Percentiles rank a stretch among this genome's conserved stretches.
phyloP scores from a whole-genome alignment of 2,888 invertebrate genomes.

The Nesidiocoris tenuis region DNA sequence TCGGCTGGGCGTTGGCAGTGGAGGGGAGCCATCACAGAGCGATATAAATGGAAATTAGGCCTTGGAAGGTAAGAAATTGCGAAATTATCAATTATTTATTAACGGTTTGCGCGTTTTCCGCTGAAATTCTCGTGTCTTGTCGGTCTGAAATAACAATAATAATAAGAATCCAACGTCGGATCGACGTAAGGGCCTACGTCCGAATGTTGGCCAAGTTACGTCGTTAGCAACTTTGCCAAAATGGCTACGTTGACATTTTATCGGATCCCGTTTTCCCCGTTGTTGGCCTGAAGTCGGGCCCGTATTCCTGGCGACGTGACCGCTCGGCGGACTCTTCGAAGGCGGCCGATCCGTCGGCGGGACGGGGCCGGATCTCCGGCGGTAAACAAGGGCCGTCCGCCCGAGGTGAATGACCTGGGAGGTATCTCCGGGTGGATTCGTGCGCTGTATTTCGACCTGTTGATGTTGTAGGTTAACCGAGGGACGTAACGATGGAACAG shows the following conservation, averaged over 20 bases:
- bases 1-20: conserved; percentile 40
- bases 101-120: not conserved
- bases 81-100: conserved; percentile 18
- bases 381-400: conserved; percentile 12
- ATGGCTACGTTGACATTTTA: conserved; percentile 49
- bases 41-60: conserved; percentile 49
- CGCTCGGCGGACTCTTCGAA: too few species aligned
- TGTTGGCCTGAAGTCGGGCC: too few species aligned
- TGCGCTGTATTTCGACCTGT: conserved; percentile 36
- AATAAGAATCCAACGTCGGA: not conserved
- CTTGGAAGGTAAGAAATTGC: conserved; percentile 48
- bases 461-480: conserved; percentile 45
- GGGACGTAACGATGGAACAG: conserved; percentile 57
- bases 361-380: not conserved
- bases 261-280: conserved; percentile 18
- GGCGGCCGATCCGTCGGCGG: too few species aligned
- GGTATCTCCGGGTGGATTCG: too few species aligned
- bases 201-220: conserved; percentile 44
- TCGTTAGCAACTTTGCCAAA: conserved; percentile 48
- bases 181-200: not conserved
- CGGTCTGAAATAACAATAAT: too few species aligned
- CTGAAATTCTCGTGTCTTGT: too few species aligned
- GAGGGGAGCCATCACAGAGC: conserved; percentile 47
- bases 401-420: conserved; percentile 47
- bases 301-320: too few species aligned